phyloP scores from a whole-genome alignment of 2,888 invertebrate species.

The Bimastos eiseni region DNA sequence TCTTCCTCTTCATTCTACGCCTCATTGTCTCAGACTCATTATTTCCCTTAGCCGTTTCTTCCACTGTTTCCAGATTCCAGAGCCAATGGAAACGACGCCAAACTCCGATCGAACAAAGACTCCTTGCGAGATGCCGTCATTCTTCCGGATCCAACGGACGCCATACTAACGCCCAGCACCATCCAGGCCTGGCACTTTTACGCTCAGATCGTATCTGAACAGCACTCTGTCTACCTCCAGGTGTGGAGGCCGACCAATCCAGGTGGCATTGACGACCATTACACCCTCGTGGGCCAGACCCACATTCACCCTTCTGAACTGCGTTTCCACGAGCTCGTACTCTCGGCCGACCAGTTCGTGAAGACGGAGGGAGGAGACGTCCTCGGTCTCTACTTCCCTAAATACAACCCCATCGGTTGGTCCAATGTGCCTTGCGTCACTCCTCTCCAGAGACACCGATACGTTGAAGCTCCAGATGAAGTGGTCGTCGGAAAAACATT shows the following conservation, averaged over 20 bases:
- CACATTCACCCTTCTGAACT: constrained; percentile 39
- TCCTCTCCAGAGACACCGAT: constrained; percentile 37
- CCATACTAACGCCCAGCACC: constrained; percentile 33
- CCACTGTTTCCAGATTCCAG: constrained; percentile 39
- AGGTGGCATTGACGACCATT: neutral
- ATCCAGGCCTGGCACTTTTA: constrained; percentile 42
- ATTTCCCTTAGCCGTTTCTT: neutral
- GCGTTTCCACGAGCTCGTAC: constrained; percentile 38
- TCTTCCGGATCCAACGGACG: constrained; percentile 42
- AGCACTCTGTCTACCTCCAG: constrained; percentile 39
- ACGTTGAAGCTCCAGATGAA: constrained; percentile 14
- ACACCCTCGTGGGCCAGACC: constrained; percentile 41
- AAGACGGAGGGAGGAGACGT: constrained; percentile 38
- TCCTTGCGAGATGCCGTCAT: constrained; percentile 36
- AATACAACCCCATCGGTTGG: constrained; percentile 43
- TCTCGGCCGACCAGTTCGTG: constrained; percentile 30
- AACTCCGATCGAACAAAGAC: constrained; percentile 39
- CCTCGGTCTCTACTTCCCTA: constrained; percentile 41
- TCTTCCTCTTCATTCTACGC: no score
- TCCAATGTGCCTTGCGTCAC: constrained; percentile 41
- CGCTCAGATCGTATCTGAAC: constrained; percentile 40
- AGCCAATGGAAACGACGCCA: constrained; percentile 42
- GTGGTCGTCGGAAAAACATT: constrained; percentile 33
- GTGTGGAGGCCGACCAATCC: constrained; percentile 30
- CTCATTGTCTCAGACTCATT: no score